phyloP scores from a whole-genome alignment of 2,797 vertebrate genomes.

The Takifugu rubripes region DNA sequence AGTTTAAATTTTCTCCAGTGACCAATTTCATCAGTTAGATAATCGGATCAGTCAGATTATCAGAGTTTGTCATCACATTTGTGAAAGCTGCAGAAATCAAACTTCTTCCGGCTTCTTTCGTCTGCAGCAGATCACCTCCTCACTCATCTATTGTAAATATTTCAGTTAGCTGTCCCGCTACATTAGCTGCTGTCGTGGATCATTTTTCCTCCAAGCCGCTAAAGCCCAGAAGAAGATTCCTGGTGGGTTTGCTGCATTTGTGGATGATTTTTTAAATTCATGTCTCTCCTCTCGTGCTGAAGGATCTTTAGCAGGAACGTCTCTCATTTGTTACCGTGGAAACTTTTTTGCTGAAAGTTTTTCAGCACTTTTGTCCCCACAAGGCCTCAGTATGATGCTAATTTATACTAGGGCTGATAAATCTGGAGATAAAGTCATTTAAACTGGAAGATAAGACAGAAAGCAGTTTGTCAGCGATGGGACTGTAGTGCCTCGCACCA shows the following conservation, averaged over 20 bases:
- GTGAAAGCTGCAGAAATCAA: too few relatives aligned
- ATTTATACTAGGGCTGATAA: not conserved
- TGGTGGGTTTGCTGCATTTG: not conserved
- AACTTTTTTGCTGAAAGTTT: not conserved
- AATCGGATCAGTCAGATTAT: too few relatives aligned
- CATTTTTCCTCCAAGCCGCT: not conserved
- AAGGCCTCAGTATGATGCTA: not conserved
- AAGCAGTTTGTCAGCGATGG: too few relatives aligned
- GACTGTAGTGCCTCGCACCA: too few relatives aligned
- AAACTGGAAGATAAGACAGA: not conserved
- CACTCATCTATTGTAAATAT: not conserved
- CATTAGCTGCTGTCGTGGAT: not conserved
- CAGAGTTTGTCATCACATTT: too few relatives aligned
- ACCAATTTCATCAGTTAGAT: too few relatives aligned
- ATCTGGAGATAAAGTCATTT: not conserved
- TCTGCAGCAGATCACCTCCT: too few relatives aligned
- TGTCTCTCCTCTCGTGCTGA: not conserved
- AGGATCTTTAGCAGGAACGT: not conserved
- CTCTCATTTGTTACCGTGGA: not conserved
- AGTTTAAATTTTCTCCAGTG: too few relatives aligned
- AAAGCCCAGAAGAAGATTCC: conserved; percentile 2
- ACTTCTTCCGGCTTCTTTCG: too few relatives aligned
- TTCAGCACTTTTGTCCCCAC: not conserved
- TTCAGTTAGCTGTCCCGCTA: too few relatives aligned
- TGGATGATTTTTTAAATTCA: conserved; percentile 2